Evolutionary conservation across 2,888 invertebrate species (phyloP).

Genomic region (Drosophila kuntzei): DNA sequence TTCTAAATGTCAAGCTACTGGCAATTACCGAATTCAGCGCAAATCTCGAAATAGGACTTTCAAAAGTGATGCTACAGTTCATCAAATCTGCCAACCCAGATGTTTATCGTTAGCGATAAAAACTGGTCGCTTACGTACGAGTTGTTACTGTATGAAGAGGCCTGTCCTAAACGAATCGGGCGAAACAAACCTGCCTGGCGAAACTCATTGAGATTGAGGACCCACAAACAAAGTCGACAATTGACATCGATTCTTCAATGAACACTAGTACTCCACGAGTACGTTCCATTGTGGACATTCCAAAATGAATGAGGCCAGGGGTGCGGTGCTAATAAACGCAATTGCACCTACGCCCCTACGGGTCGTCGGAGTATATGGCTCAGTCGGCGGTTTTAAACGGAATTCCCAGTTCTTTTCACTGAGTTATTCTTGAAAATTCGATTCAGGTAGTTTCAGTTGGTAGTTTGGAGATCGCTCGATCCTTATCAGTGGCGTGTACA

Average conservation of each 20-base stretch:
- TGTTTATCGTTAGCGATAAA: conserved; percentile 43
- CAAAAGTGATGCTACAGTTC: conserved; percentile 22
- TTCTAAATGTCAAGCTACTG: conserved; percentile 43
- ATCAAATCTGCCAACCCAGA: conserved; percentile 38
- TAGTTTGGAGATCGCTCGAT: conserved; percentile 46
- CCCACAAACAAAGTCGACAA: conserved; percentile 46
- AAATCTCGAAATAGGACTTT: conserved; percentile 31
- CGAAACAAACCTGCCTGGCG: conserved; percentile 50
- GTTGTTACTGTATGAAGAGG: conserved; percentile 3
- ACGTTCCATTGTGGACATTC: conserved; percentile 39
- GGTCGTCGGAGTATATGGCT: conserved; percentile 51
- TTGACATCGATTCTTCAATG: conserved; percentile 69
- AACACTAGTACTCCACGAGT: conserved; percentile 27
- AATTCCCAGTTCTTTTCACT: conserved; percentile 51
- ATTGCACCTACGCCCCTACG: conserved; percentile 80
- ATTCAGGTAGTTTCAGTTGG: conserved; percentile 47
- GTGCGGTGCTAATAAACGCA: conserved; percentile 83
- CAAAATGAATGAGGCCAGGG: conserved; percentile 64
- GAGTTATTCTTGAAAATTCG: conserved; percentile 52
- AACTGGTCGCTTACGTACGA: conserved; percentile 8
- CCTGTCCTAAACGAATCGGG: conserved; percentile 62
- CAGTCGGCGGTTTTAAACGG: conserved; percentile 80
- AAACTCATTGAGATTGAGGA: conserved; percentile 48
- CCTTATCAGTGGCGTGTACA: conserved; percentile 58
- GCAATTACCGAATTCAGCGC: conserved; percentile 56